Evolutionary conservation across 1,140 invertebrate genomes (phyloP), one percentile per base, ranked within the genome.

Genomic region (Panulirus ornatus): DNA sequence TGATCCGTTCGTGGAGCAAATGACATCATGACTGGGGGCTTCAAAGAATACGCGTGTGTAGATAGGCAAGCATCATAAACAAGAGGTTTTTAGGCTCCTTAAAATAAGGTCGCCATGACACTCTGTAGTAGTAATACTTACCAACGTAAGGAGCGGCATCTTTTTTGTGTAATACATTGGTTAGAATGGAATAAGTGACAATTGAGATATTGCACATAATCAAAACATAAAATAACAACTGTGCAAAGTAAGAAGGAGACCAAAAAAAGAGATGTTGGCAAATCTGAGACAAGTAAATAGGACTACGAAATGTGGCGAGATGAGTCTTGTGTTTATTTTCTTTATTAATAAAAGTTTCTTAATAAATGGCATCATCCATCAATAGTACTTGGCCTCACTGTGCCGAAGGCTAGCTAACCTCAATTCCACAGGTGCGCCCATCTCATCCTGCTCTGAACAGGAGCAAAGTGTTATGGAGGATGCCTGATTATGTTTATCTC

Each of bases 81-180:
- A 71, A 14, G 63, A 42, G 63, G n/a, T 11, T 38, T 16, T 51
- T 8, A 42, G 27, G 78, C 36, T 22, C 44, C 44, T 30, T 34
- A 44, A 22, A 5, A 14, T 11, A 47, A 14, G 44, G 44, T 47
- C 14, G 5, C 5, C 44, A 14, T 47, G 14, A 66, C 5, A 66
- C 58, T 8, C 58, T 27, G 27, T 0, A 66, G 54, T n/a, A 38
- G 1, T 27, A 16, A 84, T 84, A 84, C 82, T 84, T 84, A 84
- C 82, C 82, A 84, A 84, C 54, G 58, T 70, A 84, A n/a, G 58
- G 47, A 11, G 82, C 82, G 14, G 82, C 82, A 44, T 81, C 54
- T 82, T 82, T 22, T 34, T 51, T 82, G 79, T 70, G 82, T 84
- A 70, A 84, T 84, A 84, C 66, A 84, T 84, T 70, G 40, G 63